phyloP scores from a whole-genome alignment of 2,797 vertebrate species.

The Monodelphis domestica region DNA sequence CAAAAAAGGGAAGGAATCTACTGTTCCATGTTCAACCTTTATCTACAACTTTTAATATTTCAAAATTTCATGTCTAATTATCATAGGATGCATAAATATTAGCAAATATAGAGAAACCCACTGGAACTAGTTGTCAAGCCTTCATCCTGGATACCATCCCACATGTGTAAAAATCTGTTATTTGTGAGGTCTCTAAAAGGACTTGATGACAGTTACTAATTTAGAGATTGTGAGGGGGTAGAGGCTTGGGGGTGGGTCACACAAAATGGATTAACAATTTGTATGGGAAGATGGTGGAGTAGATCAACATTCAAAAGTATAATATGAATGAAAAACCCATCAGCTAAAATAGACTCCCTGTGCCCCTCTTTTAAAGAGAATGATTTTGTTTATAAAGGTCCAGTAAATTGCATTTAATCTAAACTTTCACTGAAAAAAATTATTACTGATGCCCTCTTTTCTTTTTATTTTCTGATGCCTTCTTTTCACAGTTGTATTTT shows the following conservation, averaged over 20 bases:
- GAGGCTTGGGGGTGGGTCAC: neutral
- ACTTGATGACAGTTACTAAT: neutral
- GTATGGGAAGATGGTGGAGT: neutral
- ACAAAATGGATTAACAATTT: neutral
- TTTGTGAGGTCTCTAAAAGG: conserved; percentile 29
- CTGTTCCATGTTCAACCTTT: neutral
- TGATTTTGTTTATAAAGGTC: neutral
- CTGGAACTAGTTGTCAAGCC: conserved; percentile 42
- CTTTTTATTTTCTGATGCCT: neutral
- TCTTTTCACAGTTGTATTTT: conserved; percentile 1
- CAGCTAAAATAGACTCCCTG: neutral
- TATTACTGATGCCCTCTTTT: neutral
- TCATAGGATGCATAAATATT: conserved; percentile 61
- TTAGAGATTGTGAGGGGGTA: neutral
- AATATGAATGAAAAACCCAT: neutral
- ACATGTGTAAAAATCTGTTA: conserved; percentile 46
- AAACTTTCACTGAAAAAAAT: conserved; percentile 17
- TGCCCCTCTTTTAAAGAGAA: neutral
- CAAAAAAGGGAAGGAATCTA: neutral
- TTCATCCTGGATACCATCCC: conserved; percentile 33
- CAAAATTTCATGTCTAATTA: conserved; percentile 68
- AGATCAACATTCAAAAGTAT: neutral
- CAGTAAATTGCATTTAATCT: neutral
- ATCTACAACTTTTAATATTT: conserved; percentile 47
- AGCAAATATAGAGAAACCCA: conserved; percentile 48